Percentiles rank a stretch among this genome's conserved stretches.
Evolutionary conservation across 2,797 vertebrate species (phyloP).

Genomic region (Diplodus puntazzo): DNA sequence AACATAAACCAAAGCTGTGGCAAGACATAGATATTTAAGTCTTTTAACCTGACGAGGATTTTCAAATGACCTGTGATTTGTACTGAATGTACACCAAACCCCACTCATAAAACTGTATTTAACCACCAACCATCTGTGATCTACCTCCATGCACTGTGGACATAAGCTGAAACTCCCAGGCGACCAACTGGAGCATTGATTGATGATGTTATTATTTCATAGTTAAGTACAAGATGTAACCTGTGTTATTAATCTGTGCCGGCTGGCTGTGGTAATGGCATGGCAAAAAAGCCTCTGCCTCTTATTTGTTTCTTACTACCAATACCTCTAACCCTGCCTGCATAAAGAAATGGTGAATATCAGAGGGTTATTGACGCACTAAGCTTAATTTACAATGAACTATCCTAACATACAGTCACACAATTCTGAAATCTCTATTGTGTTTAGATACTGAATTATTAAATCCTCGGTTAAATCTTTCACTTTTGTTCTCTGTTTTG

Average conservation of each 20-base stretch:
- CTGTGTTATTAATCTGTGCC: not conserved
- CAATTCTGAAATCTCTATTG: not conserved
- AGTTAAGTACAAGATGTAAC: not conserved
- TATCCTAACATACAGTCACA: not conserved
- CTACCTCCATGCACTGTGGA: not conserved
- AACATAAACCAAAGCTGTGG: not conserved
- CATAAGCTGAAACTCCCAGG: not conserved
- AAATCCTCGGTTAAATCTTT: not conserved
- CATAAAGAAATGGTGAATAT: not conserved
- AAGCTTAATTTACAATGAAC: no score
- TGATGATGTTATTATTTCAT: slow-evolving; percentile 5
- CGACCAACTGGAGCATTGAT: not conserved
- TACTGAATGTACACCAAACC: not conserved
- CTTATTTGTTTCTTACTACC: not conserved
- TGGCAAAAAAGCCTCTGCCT: not conserved
- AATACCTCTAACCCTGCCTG: not conserved
- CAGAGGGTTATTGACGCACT: not conserved
- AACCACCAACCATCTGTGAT: not conserved
- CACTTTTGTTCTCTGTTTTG: not conserved
- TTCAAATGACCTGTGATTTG: not conserved
- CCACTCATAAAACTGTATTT: not conserved
- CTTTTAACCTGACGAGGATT: no score
- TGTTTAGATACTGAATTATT: not conserved
- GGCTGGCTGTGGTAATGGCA: not conserved
- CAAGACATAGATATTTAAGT: not conserved